phyloP scores from a whole-genome alignment of 1,140 invertebrate species.

The Goniozus legneri region DNA sequence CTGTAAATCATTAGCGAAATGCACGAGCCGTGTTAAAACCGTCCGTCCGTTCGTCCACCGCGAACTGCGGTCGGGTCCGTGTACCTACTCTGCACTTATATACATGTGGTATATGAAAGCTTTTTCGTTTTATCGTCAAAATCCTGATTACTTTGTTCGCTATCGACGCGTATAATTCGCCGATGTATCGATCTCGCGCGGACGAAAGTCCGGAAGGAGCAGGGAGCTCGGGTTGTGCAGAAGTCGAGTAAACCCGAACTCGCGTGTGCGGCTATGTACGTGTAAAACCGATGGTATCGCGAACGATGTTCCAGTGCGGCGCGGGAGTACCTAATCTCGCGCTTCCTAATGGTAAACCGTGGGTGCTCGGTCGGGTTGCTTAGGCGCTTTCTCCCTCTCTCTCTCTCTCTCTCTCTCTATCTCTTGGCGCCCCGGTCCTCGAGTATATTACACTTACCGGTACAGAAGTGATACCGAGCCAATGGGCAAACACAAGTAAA shows the following conservation, averaged over 20 bases:
- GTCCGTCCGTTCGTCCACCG: conserved; percentile 27
- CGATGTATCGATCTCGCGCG: background rate
- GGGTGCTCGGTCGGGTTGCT: conserved; percentile 6
- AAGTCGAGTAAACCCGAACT: no score
- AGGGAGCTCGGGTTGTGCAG: no score
- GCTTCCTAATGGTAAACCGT: conserved; percentile 40
- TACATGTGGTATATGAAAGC: no score
- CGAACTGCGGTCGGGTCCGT: conserved; percentile 25
- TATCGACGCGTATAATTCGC: no score
- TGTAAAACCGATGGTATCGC: conserved; percentile 13
- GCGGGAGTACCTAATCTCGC: conserved; percentile 34
- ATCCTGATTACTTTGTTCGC: no score
- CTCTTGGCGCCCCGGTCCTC: background rate
- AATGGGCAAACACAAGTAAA: conserved; percentile 43
- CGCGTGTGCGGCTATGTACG: background rate
- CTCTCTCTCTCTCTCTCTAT: no score
- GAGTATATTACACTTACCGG: conserved; percentile 36
- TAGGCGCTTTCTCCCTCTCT: background rate
- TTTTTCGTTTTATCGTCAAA: no score
- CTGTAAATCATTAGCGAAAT: conserved; percentile 51
- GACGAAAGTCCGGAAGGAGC: no score
- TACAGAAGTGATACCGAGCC: conserved; percentile 39
- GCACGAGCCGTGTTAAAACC: conserved; percentile 41
- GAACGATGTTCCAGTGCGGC: conserved; percentile 1
- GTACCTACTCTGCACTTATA: no score